These are phyloP conservation scores for Ophion ventricosus DNA, from an alignment of 2,888 invertebrate species.

Conservation along the genomic window DNA sequence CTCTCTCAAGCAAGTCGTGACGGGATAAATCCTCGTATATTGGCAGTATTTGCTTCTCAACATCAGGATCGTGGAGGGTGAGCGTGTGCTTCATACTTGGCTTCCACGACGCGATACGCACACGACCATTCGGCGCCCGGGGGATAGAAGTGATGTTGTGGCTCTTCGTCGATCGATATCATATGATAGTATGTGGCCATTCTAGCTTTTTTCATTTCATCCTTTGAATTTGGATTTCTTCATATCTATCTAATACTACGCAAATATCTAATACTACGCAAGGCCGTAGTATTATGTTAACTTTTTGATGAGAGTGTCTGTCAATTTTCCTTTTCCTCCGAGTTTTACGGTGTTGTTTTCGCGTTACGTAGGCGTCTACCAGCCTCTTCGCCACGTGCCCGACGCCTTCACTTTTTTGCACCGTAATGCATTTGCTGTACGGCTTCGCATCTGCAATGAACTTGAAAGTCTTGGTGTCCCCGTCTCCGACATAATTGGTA, in stretches of 20 bases:
- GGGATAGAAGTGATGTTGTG: constrained; percentile 69
- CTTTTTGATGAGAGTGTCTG: constrained; percentile 59
- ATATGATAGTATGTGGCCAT: too few relatives aligned
- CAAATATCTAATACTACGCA: too few relatives aligned
- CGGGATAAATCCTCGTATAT: background rate
- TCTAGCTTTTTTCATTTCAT: too few relatives aligned
- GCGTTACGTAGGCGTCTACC: constrained; percentile 60
- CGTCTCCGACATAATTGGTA: constrained; percentile 1
- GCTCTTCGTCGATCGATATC: constrained; percentile 69
- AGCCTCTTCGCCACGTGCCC: constrained; percentile 64
- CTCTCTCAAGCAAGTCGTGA: background rate
- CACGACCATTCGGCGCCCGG: too few relatives aligned
- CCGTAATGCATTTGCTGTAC: constrained; percentile 45
- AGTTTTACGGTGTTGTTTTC: constrained; percentile 45
- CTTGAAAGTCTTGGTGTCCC: background rate
- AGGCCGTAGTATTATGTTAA: constrained; percentile 67
- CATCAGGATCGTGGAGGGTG: too few relatives aligned
- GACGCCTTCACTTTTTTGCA: constrained; percentile 61
- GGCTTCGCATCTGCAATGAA: constrained; percentile 26
- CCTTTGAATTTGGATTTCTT: too few relatives aligned
- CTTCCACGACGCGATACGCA: too few relatives aligned
- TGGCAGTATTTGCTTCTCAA: too few relatives aligned
- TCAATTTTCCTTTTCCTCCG: constrained; percentile 66
- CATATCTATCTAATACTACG: too few relatives aligned
- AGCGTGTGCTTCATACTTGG: too few relatives aligned